Percentiles rank a stretch among this genome's conserved stretches.
These are phyloP conservation scores for Asarcornis scutulata DNA, from an alignment of 2,113 vertebrate genomes.

Conservation along the genomic window DNA sequence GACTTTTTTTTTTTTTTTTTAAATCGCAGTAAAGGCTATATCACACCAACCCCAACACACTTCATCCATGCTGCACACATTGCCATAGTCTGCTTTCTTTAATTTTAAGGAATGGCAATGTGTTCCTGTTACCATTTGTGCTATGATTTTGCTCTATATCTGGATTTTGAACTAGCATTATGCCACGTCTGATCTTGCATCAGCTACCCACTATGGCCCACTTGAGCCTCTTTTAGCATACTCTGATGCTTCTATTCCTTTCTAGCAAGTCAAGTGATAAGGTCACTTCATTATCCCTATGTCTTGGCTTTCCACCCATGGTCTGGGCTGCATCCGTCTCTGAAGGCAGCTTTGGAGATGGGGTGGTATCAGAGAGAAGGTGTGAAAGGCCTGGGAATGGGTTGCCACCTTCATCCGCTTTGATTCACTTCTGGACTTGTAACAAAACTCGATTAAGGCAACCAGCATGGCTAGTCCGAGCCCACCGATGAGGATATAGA, in stretches of 20 bases:
- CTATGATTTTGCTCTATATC: neutral
- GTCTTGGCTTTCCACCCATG: conserved; percentile 9
- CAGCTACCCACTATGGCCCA: neutral
- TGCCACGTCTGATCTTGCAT: neutral
- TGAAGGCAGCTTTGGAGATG: conserved; percentile 80
- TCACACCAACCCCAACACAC: neutral
- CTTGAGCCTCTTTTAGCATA: neutral
- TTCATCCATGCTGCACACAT: neutral
- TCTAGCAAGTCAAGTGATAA: neutral
- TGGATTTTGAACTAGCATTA: neutral
- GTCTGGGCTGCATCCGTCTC: conserved; percentile 78
- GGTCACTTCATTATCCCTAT: neutral
- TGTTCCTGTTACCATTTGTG: neutral
- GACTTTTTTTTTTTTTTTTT: neutral
- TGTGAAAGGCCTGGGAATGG: conserved; percentile 85
- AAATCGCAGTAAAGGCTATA: neutral
- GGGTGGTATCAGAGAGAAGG: conserved; percentile 81
- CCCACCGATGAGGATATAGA: conserved; percentile 99
- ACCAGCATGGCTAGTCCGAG: conserved; percentile 99
- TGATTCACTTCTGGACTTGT: conserved; percentile 98
- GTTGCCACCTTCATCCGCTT: conserved; percentile 97
- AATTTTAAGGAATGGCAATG: neutral
- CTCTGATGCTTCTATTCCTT: neutral
- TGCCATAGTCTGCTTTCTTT: neutral
- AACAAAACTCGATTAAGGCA: conserved; percentile 99